A percentile compares a stretch with the other conserved stretches of the same genome.
These are phyloP conservation scores for Acrobasis suavella DNA, from an alignment of 2,888 invertebrate species.

Conservation along the genomic window DNA sequence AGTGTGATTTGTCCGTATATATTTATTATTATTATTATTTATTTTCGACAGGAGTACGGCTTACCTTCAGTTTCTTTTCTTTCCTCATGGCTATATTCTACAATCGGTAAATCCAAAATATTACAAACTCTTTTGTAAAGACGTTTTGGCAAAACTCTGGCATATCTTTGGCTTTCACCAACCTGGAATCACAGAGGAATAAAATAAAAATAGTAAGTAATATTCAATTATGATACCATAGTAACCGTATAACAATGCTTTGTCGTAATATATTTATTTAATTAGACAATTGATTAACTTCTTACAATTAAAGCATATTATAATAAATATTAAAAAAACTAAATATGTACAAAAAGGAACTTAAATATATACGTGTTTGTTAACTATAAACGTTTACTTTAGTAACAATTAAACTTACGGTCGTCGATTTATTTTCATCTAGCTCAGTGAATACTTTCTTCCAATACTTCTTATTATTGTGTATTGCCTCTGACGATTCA, in stretches of 20 bases:
- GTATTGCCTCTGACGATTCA: conserved; percentile 53
- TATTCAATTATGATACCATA: no score
- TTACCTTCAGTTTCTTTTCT: conserved; percentile 42
- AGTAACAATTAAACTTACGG: conserved; percentile 42
- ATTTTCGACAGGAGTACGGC: neutral
- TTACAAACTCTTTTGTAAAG: conserved; percentile 65
- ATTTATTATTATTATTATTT: no score
- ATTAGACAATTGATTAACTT: no score
- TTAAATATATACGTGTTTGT: neutral
- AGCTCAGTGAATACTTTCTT: conserved; percentile 51
- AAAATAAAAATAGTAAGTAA: neutral
- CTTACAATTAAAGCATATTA: no score
- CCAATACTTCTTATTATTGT: conserved; percentile 67
- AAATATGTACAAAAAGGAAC: neutral
- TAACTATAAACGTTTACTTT: neutral
- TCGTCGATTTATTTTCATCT: conserved; percentile 38
- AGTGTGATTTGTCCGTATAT: no score
- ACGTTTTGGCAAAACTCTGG: conserved; percentile 60
- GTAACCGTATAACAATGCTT: no score
- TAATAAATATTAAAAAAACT: no score
- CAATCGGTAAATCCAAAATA: conserved; percentile 54
- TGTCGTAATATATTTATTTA: no score
- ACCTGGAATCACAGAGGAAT: conserved; percentile 38
- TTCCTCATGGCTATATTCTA: conserved; percentile 29
- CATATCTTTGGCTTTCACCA: conserved; percentile 53